A percentile compares a stretch with the other conserved stretches of the same genome.
Conservation (phyloP, 2,797 vertebrate species). For the Poeciliopsis presidionis region DNA sequence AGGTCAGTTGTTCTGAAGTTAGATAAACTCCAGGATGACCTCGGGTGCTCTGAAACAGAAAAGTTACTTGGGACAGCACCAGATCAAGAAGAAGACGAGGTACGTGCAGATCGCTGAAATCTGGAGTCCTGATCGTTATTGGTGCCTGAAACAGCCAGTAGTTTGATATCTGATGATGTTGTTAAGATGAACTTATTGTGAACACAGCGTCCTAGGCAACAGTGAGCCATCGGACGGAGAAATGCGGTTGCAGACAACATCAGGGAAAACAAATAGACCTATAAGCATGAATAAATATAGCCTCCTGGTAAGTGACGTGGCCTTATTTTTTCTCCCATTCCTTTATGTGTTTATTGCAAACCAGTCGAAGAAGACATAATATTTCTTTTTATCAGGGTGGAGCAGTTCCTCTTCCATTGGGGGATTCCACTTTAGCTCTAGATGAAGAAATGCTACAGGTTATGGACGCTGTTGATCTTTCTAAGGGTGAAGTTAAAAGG, state of each 20-base stretch:
- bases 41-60: constrained; percentile 68
- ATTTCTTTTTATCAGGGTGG: constrained; percentile 33
- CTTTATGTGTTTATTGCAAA: not conserved
- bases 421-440: constrained; percentile 68
- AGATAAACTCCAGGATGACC: constrained; percentile 49
- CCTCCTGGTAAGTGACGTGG: constrained; percentile 49
- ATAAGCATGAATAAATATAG: constrained; percentile 8
- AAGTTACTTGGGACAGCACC: constrained; percentile 80
- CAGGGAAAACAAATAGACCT: constrained; percentile 34
- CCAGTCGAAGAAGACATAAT: not conserved
- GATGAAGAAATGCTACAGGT: constrained; percentile 72
- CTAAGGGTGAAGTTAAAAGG: constrained; percentile 26
- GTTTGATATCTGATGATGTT: not conserved
- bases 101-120: constrained; percentile 27
- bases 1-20: constrained; percentile 38
- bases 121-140: not conserved
- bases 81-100: constrained; percentile 77
- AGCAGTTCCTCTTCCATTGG: constrained; percentile 27
- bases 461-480: constrained; percentile 53
- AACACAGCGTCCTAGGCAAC: constrained; percentile 41
- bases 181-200: not conserved
- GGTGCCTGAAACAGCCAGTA: constrained; percentile 9
- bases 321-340: not conserved
- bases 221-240: constrained; percentile 53
- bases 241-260: constrained; percentile 24